phyloP scores from a whole-genome alignment of 1,140 invertebrate genomes.

The Euborellia annulipes region DNA sequence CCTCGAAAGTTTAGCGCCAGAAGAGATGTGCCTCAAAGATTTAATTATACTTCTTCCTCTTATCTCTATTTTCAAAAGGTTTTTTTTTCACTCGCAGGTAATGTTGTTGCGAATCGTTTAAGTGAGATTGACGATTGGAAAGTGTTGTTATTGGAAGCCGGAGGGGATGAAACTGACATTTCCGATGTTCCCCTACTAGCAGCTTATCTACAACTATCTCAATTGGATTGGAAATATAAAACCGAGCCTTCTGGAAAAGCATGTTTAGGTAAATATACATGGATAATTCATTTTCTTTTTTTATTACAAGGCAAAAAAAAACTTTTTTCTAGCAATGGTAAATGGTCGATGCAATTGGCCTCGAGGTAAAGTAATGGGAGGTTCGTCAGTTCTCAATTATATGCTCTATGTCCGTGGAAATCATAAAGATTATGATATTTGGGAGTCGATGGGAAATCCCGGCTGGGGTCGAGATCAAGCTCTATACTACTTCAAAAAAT shows the following conservation, averaged over 20 bases:
- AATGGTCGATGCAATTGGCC: constrained; percentile 75
- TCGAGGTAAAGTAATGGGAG: constrained; percentile 61
- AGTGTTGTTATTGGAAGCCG: constrained; percentile 75
- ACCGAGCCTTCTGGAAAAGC: constrained; percentile 71
- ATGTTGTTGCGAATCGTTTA: constrained; percentile 76
- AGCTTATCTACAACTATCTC: constrained; percentile 70
- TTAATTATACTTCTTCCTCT: too few relatives aligned
- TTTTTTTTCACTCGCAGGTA: constrained; percentile 28
- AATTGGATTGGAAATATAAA: constrained; percentile 84
- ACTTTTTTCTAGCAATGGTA: constrained; percentile 46
- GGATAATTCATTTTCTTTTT: constrained; percentile 4
- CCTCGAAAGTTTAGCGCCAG: too few relatives aligned
- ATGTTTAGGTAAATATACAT: constrained; percentile 66
- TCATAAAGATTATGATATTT: constrained; percentile 80
- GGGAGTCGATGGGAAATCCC: constrained; percentile 77
- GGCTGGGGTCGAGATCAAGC: constrained; percentile 84
- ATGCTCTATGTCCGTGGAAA: constrained; percentile 95
- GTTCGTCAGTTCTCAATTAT: constrained; percentile 81
- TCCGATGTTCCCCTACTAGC: constrained; percentile 76
- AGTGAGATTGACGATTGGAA: constrained; percentile 67
- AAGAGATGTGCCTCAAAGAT: too few relatives aligned
- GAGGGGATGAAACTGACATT: constrained; percentile 78
- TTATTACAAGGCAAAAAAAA: not conserved
- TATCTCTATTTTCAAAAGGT: not conserved
- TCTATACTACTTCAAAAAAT: constrained; percentile 83